phyloP scores from a whole-genome alignment of 2,113 vertebrate species.

The Aphelocoma coerulescens region DNA sequence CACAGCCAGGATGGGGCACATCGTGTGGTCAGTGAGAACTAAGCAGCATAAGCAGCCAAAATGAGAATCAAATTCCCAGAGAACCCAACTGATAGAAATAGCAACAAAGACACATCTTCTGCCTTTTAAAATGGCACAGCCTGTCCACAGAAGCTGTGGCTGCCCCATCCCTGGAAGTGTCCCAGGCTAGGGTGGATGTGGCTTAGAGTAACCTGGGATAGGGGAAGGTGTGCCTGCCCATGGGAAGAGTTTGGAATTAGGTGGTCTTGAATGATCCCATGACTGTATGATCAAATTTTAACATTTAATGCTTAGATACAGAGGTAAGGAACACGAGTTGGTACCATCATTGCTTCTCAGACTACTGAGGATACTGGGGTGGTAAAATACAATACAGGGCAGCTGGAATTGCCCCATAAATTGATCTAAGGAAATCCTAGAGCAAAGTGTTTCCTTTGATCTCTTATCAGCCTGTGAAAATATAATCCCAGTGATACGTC shows the following conservation, averaged over 20 bases:
- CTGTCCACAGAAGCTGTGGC: neutral
- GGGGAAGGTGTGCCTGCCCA: neutral
- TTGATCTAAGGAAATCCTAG: neutral
- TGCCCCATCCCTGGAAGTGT: neutral
- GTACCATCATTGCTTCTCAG: neutral
- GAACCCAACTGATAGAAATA: neutral
- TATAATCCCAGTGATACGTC: neutral
- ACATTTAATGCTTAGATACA: neutral
- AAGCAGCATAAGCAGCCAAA: neutral
- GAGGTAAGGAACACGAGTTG: neutral
- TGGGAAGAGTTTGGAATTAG: too few relatives aligned
- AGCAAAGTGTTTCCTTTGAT: neutral
- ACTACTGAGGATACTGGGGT: neutral
- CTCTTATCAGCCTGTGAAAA: neutral
- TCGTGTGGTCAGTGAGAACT: neutral
- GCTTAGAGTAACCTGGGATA: neutral
- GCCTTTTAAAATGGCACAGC: neutral
- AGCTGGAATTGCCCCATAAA: neutral
- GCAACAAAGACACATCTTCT: neutral
- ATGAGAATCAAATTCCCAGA: neutral
- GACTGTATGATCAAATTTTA: neutral
- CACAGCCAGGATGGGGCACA: neutral
- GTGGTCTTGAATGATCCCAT: neutral
- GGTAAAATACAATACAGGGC: neutral
- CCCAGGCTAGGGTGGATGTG: accelerated